Base-by-base conservation (phyloP, 2,113 vertebrate genomes). In the Aptenodytes forsteri region DNA sequence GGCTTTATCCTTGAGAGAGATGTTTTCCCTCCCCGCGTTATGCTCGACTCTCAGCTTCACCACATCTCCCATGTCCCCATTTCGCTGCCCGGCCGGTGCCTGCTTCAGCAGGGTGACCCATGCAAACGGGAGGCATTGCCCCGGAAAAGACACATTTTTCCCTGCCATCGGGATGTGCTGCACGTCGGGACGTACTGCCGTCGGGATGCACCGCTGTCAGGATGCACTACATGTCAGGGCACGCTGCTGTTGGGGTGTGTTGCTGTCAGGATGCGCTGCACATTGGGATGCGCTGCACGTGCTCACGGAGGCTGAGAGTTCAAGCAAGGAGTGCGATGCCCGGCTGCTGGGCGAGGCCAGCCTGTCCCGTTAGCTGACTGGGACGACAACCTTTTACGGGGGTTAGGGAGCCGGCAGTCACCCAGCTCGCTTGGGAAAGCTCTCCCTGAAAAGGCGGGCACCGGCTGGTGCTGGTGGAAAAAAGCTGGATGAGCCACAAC, bases 131-230 rank as follows among this genome's bases (percentile, higher is more conserved):
- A 46, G 44, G 36, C 10, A 42, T 7, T 1, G 2, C 6, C 17
- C n/a, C 4, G 3, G 23, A 62, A 75, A 69, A 84, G 7, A n/a
- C 13, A 13, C 6, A 2, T 72, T 80, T 85, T 85, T 46, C n/a
- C 52, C 64, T 27, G 17, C 17, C 19, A 2, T 13, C 2, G 6
- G 50, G 30, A 73, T 8, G 44, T 1, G 4, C 26, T 6, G 55
- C 44, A 23, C 2, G 0, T 20, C 0, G 2, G 46, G 65, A 59
- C 75, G 11, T 0, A 10, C 34, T 46, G 16, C 52, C 12, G 3
- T 8, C 1, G 5, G 49, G 47, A 79, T 29, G 46, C 15, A 2
- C 40, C 55, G 34, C 44, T 6, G 11, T 17, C 10, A 2, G 44
- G 54, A 40, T 17, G 18, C 2, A 3, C 18, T 19, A 7, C 22